phyloP scores from a whole-genome alignment of 92 coral and sea anemone species.

The Epizoanthus scotinus region DNA sequence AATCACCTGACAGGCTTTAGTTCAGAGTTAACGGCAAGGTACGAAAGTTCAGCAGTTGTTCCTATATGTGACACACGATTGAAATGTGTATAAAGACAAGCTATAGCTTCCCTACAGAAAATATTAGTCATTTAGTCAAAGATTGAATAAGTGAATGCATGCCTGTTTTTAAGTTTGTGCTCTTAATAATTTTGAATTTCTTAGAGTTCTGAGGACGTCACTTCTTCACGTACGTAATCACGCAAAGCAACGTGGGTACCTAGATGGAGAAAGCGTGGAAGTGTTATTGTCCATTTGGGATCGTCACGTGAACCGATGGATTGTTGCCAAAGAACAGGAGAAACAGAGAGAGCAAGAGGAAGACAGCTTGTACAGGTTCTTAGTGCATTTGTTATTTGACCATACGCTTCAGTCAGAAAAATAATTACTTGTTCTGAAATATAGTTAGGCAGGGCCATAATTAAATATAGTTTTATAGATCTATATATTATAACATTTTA shows the following conservation, averaged over 20 bases:
- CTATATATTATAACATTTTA: too few species aligned
- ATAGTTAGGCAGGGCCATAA: too few species aligned
- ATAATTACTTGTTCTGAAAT: too few species aligned
- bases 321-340: slow-evolving; percentile 67
- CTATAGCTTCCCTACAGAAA: neutral
- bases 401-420: too few species aligned
- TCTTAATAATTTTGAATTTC: neutral
- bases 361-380: slow-evolving; percentile 71
- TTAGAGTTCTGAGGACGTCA: slow-evolving; percentile 62
- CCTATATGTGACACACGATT: neutral
- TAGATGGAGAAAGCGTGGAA: slow-evolving; percentile 39
- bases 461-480: too few species aligned
- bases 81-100: too few species aligned
- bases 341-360: slow-evolving; percentile 77
- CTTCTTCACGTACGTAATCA: slow-evolving; percentile 63
- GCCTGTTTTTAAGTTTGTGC: neutral
- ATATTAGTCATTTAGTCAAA: neutral
- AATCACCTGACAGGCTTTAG: neutral
- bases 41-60: neutral
- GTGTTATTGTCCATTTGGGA: slow-evolving; percentile 48
- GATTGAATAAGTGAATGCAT: neutral
- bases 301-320: slow-evolving; percentile 65
- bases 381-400: neutral
- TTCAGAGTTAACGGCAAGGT: slow-evolving; percentile 31
- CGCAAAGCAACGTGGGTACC: slow-evolving; percentile 61